A percentile compares a stretch with the other conserved stretches of the same genome.
Evolutionary conservation across 2,113 vertebrate genomes (phyloP).

Genomic region (Carettochelys insculpta): DNA sequence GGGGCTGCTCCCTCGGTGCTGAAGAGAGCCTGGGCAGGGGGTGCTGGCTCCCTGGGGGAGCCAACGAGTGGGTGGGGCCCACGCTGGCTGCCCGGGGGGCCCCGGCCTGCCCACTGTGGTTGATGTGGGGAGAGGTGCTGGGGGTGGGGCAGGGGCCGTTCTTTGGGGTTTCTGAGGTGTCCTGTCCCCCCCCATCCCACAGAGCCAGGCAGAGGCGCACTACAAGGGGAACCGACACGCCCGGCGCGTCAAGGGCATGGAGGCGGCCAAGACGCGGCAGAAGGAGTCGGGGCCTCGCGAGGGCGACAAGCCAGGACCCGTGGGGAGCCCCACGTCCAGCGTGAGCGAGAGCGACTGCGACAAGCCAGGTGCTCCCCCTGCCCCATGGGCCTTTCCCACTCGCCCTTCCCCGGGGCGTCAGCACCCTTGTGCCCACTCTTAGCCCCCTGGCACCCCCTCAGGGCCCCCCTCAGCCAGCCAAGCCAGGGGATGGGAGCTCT

Average conservation of each 20-base stretch:
- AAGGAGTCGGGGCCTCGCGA: conserved; percentile 68
- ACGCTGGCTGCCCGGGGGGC: no score
- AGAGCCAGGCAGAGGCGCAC: conserved; percentile 95
- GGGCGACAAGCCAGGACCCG: conserved; percentile 76
- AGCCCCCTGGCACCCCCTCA: background rate
- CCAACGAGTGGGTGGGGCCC: no score
- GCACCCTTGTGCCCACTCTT: no score
- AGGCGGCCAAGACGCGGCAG: conserved; percentile 88
- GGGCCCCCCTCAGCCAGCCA: no score
- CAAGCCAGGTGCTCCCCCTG: conserved; percentile 23
- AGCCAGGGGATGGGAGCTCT: no score
- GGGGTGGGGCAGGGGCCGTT: background rate
- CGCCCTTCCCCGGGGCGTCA: background rate
- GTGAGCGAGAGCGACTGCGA: conserved; percentile 45
- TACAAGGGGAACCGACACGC: conserved; percentile 95
- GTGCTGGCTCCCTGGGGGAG: no score
- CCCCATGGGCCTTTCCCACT: background rate
- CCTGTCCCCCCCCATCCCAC: background rate
- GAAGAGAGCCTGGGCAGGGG: no score
- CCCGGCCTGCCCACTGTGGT: no score
- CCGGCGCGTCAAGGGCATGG: conserved; percentile 91
- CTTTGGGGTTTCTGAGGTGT: background rate
- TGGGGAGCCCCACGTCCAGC: conserved; percentile 76
- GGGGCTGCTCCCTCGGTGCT: no score
- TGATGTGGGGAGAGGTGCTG: no score